phyloP scores from a whole-genome alignment of 2,888 invertebrate genomes.

The Pemphredon lugubris region DNA sequence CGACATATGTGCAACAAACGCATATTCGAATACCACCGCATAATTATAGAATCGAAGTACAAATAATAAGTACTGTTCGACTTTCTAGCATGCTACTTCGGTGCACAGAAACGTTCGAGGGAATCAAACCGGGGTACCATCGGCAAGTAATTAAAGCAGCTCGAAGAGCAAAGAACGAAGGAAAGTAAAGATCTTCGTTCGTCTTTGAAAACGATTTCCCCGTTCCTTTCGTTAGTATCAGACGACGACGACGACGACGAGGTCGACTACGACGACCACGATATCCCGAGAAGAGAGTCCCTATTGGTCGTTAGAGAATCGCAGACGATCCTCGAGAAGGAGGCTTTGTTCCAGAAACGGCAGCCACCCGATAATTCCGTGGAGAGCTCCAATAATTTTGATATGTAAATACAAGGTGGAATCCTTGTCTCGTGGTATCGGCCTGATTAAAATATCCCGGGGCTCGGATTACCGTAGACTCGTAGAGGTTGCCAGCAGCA shows the following conservation, averaged over 20 bases:
- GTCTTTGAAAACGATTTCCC: conserved; percentile 49
- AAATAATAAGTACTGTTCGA: conserved; percentile 15
- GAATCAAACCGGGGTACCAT: conserved; percentile 30
- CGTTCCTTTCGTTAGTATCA: conserved; percentile 34
- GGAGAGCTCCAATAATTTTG: conserved; percentile 67
- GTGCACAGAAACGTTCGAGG: conserved; percentile 13
- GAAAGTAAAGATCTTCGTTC: conserved; percentile 49
- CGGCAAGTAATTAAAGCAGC: conserved; percentile 60
- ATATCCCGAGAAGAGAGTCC: conserved; percentile 33
- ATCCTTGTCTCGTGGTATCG: conserved; percentile 62
- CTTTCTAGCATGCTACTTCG: conserved; percentile 7
- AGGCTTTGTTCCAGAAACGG: conserved; percentile 54
- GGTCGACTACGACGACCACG: too few species aligned
- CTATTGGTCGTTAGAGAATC: conserved; percentile 59
- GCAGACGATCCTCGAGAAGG: conserved; percentile 51
- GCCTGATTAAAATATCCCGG: conserved; percentile 67
- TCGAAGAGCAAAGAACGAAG: conserved; percentile 38
- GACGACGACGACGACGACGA: conserved; percentile 25
- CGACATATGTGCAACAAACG: too few species aligned
- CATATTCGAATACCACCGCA: too few species aligned
- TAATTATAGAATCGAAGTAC: too few species aligned
- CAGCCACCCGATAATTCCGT: conserved; percentile 60
- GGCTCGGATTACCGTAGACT: conserved; percentile 58
- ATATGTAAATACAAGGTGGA: conserved; percentile 69
- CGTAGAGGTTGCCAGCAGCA: conserved; percentile 50